These are phyloP conservation scores for Tupiocoris notatus DNA, from an alignment of 2,888 invertebrate genomes.

Conservation along the genomic window DNA sequence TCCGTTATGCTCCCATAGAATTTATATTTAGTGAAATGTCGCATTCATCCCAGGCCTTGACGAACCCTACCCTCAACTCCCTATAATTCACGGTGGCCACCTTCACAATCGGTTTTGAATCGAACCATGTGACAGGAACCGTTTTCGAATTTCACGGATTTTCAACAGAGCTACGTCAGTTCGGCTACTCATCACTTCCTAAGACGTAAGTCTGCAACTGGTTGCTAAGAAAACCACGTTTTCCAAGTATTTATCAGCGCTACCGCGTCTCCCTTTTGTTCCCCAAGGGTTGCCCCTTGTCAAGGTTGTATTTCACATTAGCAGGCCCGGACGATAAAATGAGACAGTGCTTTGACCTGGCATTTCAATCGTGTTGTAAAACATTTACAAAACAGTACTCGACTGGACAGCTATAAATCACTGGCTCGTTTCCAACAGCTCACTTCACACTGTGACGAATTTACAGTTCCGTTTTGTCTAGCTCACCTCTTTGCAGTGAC, in stretches of 20 bases:
- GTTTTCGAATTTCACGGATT: background rate
- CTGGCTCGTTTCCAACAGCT: background rate
- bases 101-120: no score
- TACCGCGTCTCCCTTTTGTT: background rate
- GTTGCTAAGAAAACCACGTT: background rate
- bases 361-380: constrained; percentile 11
- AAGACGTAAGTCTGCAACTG: no score
- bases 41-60: no score
- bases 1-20: no score
- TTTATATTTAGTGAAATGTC: no score
- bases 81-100: no score
- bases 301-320: background rate
- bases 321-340: background rate
- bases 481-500: no score
- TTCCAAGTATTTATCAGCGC: constrained; percentile 17
- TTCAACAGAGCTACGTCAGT: background rate
- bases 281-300: constrained; percentile 4
- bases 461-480: background rate
- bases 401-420: constrained; percentile 12
- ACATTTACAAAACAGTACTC: constrained; percentile 24
- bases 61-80: no score
- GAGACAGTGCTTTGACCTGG: constrained; percentile 30
- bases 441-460: background rate
- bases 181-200: background rate
- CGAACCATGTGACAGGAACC: background rate